A percentile compares a stretch with the other conserved stretches of the same genome.
Evolutionary conservation across 2,797 vertebrate genomes (phyloP).

Genomic region (Enteromius paludinosus): DNA sequence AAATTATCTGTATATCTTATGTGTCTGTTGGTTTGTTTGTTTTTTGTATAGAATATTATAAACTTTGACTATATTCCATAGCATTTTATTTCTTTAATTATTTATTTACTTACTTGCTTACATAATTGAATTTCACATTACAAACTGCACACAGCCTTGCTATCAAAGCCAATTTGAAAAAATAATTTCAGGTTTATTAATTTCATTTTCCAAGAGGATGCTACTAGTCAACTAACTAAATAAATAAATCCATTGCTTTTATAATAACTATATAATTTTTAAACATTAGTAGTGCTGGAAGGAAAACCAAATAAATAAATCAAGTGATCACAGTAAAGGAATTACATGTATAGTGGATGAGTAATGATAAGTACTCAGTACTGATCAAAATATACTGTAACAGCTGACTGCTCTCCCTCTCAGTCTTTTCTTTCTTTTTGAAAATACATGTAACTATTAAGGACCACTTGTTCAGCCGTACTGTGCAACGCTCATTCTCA

Average conservation of each 20-base stretch:
- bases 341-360: not conserved
- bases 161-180: not conserved
- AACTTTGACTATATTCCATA: not conserved
- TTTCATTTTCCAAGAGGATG: not conserved
- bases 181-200: not conserved
- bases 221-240: not conserved
- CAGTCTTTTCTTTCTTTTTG: not conserved
- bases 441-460: not conserved
- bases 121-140: not conserved
- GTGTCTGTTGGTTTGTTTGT: too few species aligned
- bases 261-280: not conserved
- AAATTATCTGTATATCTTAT: not conserved
- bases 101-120: not conserved
- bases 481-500: not conserved
- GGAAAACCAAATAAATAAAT: not conserved
- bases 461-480: not conserved
- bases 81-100: not conserved
- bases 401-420: not conserved
- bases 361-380: not conserved
- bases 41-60: not conserved
- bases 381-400: not conserved
- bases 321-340: not conserved
- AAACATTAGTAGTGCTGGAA: not conserved
- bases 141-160: not conserved
- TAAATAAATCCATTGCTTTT: not conserved